Conservation (phyloP, 2,888 invertebrate genomes). For the Coelogynopora nodosa region DNA sequence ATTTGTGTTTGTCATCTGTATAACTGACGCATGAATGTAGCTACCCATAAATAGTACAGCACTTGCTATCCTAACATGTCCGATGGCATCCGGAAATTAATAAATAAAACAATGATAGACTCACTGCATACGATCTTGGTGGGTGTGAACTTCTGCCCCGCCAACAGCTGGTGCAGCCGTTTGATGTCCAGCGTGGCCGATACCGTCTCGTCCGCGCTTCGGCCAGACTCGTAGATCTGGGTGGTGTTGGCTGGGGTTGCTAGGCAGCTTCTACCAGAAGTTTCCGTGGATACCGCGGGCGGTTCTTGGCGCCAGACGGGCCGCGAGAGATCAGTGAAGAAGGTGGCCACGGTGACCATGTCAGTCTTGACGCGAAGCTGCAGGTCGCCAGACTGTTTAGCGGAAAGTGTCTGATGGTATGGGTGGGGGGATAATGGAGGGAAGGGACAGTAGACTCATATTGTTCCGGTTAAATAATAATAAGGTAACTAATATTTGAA, state of each 20-base stretch:
- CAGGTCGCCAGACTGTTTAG: conserved; percentile 69
- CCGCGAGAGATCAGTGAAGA: conserved; percentile 73
- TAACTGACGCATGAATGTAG: too few relatives aligned
- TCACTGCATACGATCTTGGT: conserved; percentile 69
- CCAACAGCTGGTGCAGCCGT: conserved; percentile 74
- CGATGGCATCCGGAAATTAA: too few relatives aligned
- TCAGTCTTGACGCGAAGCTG: conserved; percentile 74
- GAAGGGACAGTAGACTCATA: too few relatives aligned
- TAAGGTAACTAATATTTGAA: too few relatives aligned
- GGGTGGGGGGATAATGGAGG: too few relatives aligned
- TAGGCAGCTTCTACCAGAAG: background rate
- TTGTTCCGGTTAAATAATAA: too few relatives aligned
- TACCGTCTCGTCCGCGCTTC: conserved; percentile 52
- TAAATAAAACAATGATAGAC: conserved; percentile 50
- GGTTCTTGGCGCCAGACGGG: conserved; percentile 63
- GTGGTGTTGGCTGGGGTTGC: background rate
- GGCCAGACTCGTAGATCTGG: too few relatives aligned
- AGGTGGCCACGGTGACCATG: conserved; percentile 74
- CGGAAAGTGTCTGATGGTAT: conserved; percentile 71
- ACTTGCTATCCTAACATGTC: too few relatives aligned
- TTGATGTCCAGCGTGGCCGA: conserved; percentile 70
- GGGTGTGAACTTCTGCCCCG: conserved; percentile 74
- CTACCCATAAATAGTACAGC: too few relatives aligned
- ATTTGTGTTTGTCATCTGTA: too few relatives aligned
- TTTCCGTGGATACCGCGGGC: too few relatives aligned